Evolutionary conservation across 2,797 vertebrate genomes (phyloP).

Genomic region (Lophotriccus pileatus): DNA sequence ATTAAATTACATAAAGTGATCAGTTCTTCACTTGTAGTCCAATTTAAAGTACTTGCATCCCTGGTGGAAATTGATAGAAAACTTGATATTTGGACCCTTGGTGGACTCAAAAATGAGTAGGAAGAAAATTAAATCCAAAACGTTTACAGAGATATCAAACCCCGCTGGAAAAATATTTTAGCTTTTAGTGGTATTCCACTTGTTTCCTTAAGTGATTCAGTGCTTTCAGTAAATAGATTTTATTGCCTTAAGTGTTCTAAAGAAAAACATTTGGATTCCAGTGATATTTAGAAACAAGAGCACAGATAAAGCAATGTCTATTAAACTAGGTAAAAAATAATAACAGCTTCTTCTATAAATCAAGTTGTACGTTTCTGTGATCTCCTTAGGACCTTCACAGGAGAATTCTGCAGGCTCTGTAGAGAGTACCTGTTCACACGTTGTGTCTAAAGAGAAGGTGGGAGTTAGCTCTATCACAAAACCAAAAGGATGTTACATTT

Average conservation of each 20-base stretch:
- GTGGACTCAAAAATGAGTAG: not conserved
- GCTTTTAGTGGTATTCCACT: not conserved
- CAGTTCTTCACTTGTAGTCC: not conserved
- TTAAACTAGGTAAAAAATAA: not conserved
- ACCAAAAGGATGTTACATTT: not conserved
- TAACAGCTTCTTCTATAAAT: not conserved
- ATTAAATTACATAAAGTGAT: not conserved
- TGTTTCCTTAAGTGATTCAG: not conserved
- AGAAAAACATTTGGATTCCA: constrained; percentile 19
- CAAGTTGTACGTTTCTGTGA: not conserved
- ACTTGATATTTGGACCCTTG: not conserved
- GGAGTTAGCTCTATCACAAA: not conserved
- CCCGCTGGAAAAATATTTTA: not conserved
- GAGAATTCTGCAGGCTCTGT: not conserved
- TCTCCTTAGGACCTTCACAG: not conserved
- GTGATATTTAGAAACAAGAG: not conserved
- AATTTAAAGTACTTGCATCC: not conserved
- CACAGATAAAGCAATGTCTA: not conserved
- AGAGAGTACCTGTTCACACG: not conserved
- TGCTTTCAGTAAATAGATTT: constrained; percentile 22
- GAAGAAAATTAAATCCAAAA: constrained; percentile 9
- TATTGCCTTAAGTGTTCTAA: constrained; percentile 8
- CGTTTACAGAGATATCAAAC: not conserved
- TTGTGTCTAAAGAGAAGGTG: not conserved
- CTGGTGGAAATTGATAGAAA: not conserved